These are phyloP conservation scores for Ips nitidus DNA, from an alignment of 1,140 invertebrate species.

Conservation along the genomic window DNA sequence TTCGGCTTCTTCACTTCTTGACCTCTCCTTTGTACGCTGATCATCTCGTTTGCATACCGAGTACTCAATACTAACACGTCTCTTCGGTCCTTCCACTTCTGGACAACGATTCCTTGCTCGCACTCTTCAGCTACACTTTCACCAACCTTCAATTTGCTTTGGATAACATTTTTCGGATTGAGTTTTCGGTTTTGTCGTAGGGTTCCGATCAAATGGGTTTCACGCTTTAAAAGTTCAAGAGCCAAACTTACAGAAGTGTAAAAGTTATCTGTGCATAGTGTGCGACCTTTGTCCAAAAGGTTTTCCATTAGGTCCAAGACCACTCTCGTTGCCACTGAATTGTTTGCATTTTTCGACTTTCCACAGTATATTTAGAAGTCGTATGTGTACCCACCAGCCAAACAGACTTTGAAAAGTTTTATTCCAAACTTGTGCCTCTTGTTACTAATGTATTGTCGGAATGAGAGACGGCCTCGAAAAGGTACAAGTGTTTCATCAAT, in stretches of 20 bases:
- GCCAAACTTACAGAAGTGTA: slow-evolving; percentile 50
- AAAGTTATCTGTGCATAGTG: slow-evolving; percentile 51
- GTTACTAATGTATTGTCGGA: slow-evolving; percentile 50
- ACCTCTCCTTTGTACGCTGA: too few relatives aligned
- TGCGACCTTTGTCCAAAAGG: slow-evolving; percentile 44
- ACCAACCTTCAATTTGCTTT: slow-evolving; percentile 25
- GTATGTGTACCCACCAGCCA: slow-evolving; percentile 48
- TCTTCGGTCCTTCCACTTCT: slow-evolving; percentile 43
- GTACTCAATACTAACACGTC: too few relatives aligned
- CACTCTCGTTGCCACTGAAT: slow-evolving; percentile 27
- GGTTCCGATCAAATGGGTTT: slow-evolving; percentile 49
- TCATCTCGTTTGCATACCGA: too few relatives aligned
- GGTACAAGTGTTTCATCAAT: slow-evolving; percentile 53
- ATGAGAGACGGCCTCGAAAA: slow-evolving; percentile 50
- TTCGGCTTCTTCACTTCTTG: too few relatives aligned
- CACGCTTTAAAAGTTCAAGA: slow-evolving; percentile 43
- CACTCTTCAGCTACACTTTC: slow-evolving; percentile 21
- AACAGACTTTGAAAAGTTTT: slow-evolving; percentile 52
- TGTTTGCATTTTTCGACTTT: slow-evolving; percentile 30
- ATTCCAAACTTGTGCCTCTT: too few relatives aligned
- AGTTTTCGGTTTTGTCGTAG: slow-evolving; percentile 41
- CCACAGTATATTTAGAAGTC: slow-evolving; percentile 48
- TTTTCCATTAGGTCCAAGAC: slow-evolving; percentile 40
- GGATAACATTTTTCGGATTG: slow-evolving; percentile 40
- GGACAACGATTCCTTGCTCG: slow-evolving; percentile 26